Base-by-base conservation (phyloP, 2,113 vertebrate genomes). In the Lophochroa leadbeateri region DNA sequence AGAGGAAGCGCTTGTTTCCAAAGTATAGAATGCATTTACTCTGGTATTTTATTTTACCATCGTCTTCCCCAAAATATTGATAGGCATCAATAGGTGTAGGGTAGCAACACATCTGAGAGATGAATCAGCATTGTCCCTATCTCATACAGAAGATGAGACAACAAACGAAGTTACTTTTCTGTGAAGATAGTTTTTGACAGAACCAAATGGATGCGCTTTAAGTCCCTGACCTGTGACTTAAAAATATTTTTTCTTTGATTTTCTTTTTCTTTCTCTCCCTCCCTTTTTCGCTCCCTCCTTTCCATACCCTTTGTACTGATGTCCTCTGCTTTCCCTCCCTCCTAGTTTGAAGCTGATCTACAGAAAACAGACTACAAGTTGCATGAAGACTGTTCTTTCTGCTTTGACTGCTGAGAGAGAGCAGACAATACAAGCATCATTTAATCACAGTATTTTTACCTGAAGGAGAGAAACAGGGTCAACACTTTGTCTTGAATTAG, bases 321-420 rank as follows among this genome's bases (percentile, higher is more conserved):
- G 13, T 71, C 15, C 37, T 74, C 19, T 84, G 39, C 33, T 63
- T 86, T 53, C 14, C 13, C 17, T 63, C 46, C 3, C 27, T 50
- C 49, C 20, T 80, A 98, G 98, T 92, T 53, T 63, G 93, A 80
- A 46, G 98, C 97, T 44, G 97, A 97, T 83, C 95, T 98, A 31
- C 96, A 94, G 79, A 98, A 98, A 88, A 98, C 96, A 23, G 98
- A 98, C 71, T 91, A 78, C 35, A 96, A 94, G 20, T 92, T 99
- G 50, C 82, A 80, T 57, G 97, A 98, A 95, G 37, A 69, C 83
- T 27, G 10, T 97, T 68, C 88, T 98, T 60, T 97, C 77, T 82
- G 95, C 96, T 49, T 84, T 98, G 52, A 60, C 96, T 17, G 52
- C 69, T 49, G 98, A 98, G 93, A 96, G 97, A 96, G 98, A 99